phyloP scores from a whole-genome alignment of 2,797 vertebrate genomes.

The Rachycentron canadum region DNA sequence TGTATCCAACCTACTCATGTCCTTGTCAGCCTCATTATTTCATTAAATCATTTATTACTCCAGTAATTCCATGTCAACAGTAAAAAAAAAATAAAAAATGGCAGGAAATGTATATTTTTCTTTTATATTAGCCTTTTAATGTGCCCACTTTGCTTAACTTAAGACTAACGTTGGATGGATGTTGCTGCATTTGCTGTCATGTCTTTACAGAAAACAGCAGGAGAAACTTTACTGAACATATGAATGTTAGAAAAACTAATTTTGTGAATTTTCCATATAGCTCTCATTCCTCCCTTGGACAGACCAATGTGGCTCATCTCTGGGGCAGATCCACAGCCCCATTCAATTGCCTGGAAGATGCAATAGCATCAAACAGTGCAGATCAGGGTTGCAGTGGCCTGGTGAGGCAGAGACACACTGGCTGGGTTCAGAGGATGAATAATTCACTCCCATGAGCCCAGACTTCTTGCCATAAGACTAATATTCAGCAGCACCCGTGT shows the following conservation, averaged over 20 bases:
- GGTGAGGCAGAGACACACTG: slow-evolving; percentile 81
- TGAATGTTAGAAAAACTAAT: slow-evolving; percentile 38
- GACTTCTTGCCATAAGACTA: slow-evolving; percentile 79
- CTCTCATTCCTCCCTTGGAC: not conserved
- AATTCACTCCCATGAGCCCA: slow-evolving; percentile 78
- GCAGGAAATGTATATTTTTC: not conserved
- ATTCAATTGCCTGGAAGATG: slow-evolving; percentile 87
- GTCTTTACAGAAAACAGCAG: slow-evolving; percentile 5
- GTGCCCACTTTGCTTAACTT: slow-evolving; percentile 1
- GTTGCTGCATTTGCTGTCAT: not conserved
- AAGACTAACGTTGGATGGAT: slow-evolving; percentile 2
- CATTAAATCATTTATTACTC: not conserved
- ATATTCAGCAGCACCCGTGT: slow-evolving; percentile 86
- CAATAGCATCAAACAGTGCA: slow-evolving; percentile 88
- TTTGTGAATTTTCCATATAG: slow-evolving; percentile 13
- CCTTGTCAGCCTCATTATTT: slow-evolving; percentile 21
- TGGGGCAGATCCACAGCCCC: slow-evolving; percentile 72
- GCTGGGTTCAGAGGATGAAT: slow-evolving; percentile 79
- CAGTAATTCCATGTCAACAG: not conserved
- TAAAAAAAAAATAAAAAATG: no score
- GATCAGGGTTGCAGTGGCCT: slow-evolving; percentile 77
- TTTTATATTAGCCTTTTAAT: not conserved
- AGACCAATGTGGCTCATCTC: slow-evolving; percentile 22
- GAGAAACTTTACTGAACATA: not conserved
- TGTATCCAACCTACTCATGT: slow-evolving; percentile 18